Percentiles rank a stretch among this genome's conserved stretches.
phyloP scores from a whole-genome alignment of 2,113 vertebrate genomes.

The Paramisgurnus dabryanus region DNA sequence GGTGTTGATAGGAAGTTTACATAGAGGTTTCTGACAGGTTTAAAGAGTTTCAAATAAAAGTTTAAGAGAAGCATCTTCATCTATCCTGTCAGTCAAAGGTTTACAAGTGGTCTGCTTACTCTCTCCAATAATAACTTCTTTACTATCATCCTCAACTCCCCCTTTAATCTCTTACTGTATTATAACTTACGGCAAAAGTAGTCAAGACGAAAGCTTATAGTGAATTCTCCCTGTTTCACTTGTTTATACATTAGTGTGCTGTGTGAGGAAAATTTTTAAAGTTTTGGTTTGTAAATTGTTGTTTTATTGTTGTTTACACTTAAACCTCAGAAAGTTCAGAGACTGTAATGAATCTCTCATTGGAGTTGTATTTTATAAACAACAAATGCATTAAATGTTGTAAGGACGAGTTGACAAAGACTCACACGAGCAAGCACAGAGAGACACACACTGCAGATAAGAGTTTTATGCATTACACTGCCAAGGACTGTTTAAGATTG shows the following conservation, averaged over 20 bases:
- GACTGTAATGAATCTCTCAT: constrained; percentile 17
- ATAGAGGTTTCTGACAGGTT: neutral
- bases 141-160: no score
- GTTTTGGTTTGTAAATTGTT: constrained; percentile 22
- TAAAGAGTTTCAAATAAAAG: neutral
- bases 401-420: constrained; percentile 29
- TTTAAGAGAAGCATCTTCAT: neutral
- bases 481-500: constrained; percentile 57
- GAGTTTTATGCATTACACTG: constrained; percentile 70
- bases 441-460: constrained; percentile 64
- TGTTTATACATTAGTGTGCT: neutral
- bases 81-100: neutral
- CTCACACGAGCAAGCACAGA: neutral
- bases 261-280: neutral
- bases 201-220: no score
- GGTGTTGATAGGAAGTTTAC: neutral
- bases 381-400: constrained; percentile 34
- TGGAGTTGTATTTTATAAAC: constrained; percentile 34
- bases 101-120: no score
- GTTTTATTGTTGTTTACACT: constrained; percentile 22
- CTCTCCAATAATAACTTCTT: no score
- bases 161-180: no score
- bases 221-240: neutral
- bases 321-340: neutral
- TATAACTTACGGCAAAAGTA: no score